Evolutionary conservation across 2,797 vertebrate genomes (phyloP), one percentile per base, ranked within the genome.

Genomic region (Tapera naevia): DNA sequence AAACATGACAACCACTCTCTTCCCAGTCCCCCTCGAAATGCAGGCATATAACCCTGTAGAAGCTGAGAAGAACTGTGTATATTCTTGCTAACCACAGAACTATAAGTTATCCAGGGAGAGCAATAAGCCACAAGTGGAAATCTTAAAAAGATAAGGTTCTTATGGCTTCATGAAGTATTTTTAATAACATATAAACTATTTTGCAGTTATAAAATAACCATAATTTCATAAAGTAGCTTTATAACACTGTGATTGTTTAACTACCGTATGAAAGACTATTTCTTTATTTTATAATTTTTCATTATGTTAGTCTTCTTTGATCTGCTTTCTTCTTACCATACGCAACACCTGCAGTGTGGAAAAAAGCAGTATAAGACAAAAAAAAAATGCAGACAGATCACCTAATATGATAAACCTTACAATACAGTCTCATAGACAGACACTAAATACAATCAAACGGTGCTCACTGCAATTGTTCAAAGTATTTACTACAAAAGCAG

Each of bases 21-120:
- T 58, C 41, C 2, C 21, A 18, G 8, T 28, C 13, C 4, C 2
- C 3, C 4, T 12, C 0, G 0, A 92, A 86, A 73, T 24, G n/a
- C 21, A 80, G 10, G 22, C 3, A 41, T 73, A 48, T 2, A 54
- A 23, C 25, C 9, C 67, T 1, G 4, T 37, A 46, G 48, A 66
- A 45, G 7, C 2, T 61, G 15, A 62, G 64, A 30, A 76, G 22
- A 71, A 64, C 5, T 66, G 17, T 33, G 5, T 43, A 39, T 39
- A 43, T n/a, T 72, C 21, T 58, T 65, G 24, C 30, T 72, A 73
- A 88, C 15, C 32, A 79, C 17, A 61, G 13, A 67, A 51, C 4
- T 24, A 41, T 2, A 50, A 30, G 39, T 58, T 35, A 70, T 85
- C 37, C 13, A 30, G 22, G 10, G 18, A 3, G 6, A 39, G 37